Evolutionary conservation across 2,888 invertebrate species (phyloP).

Genomic region (Ganaspis brasiliensis): DNA sequence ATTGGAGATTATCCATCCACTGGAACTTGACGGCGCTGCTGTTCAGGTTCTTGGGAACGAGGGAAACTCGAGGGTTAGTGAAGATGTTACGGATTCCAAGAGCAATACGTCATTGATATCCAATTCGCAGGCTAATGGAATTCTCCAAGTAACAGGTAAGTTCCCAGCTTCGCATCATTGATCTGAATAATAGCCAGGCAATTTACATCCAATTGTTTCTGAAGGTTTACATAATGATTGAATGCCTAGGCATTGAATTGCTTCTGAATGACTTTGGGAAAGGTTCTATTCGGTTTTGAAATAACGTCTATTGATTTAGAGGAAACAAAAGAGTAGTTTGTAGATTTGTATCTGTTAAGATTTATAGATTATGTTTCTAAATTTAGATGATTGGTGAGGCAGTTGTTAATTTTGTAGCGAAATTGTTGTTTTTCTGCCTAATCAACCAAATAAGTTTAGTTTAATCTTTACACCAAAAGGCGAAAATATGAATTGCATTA

Average conservation of each 20-base stretch:
- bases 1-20: constrained; percentile 93
- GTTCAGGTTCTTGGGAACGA: constrained; percentile 88
- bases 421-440: too few species aligned
- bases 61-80: constrained; percentile 75
- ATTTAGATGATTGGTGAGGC: too few species aligned
- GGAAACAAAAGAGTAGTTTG: too few species aligned
- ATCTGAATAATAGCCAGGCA: constrained; percentile 3
- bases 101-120: constrained; percentile 59
- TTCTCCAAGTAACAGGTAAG: constrained; percentile 68
- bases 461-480: too few species aligned
- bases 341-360: too few species aligned
- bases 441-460: too few species aligned
- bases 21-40: constrained; percentile 90
- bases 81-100: constrained; percentile 76
- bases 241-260: background rate
- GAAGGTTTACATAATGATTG: background rate
- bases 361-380: too few species aligned
- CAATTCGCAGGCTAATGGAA: constrained; percentile 55
- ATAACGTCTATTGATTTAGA: too few species aligned
- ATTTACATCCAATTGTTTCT: background rate
- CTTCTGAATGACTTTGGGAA: too few species aligned
- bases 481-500: too few species aligned
- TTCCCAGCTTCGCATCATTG: constrained; percentile 31
- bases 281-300: too few species aligned
- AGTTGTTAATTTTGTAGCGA: too few species aligned